Evolutionary conservation across 2,113 vertebrate genomes (phyloP).

Genomic region (Toxostoma redivivum): DNA sequence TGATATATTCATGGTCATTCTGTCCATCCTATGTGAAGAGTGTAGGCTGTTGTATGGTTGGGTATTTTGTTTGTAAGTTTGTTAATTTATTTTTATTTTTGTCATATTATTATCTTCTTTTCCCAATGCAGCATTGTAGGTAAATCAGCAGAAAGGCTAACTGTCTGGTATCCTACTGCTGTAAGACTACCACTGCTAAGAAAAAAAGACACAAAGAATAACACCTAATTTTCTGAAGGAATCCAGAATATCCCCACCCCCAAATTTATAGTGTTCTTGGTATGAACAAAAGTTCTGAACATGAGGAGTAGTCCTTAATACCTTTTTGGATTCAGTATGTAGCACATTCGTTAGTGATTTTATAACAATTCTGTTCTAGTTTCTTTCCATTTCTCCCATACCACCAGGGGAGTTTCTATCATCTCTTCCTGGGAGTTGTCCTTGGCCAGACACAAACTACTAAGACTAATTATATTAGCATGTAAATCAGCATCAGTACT

Average conservation of each 20-base stretch:
- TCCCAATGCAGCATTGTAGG: neutral
- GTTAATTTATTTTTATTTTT: neutral
- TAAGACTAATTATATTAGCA: neutral
- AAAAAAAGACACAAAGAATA: neutral
- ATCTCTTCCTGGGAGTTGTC: neutral
- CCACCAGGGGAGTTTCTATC: neutral
- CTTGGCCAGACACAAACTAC: neutral
- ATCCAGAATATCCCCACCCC: neutral
- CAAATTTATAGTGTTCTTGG: neutral
- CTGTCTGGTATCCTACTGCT: neutral
- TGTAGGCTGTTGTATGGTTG: fast-evolving
- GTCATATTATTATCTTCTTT: neutral
- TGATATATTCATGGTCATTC: neutral
- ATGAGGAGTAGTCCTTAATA: neutral
- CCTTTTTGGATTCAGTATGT: neutral
- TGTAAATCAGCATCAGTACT: neutral
- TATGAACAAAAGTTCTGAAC: neutral
- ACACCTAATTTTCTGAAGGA: neutral
- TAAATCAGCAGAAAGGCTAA: neutral
- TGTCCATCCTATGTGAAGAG: neutral
- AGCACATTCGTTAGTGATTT: neutral
- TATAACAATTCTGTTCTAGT: neutral
- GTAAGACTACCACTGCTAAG: neutral
- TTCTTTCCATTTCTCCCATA: neutral
- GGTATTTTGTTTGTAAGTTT: neutral